Conservation (phyloP, 2,888 invertebrate genomes). For the Sarcophaga variegata region DNA sequence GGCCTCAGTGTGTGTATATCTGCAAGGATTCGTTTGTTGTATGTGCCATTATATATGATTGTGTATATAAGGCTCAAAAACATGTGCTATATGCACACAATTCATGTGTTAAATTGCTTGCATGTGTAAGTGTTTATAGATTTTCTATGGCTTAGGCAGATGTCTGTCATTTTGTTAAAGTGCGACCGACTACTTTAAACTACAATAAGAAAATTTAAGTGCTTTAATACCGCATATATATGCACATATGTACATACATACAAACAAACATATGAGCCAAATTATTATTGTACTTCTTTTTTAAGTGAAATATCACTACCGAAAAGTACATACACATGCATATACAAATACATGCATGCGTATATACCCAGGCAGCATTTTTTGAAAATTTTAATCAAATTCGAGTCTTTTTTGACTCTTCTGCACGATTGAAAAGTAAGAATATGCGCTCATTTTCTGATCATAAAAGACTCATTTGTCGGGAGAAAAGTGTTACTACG, state of each 20-base stretch:
- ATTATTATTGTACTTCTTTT: too few species aligned
- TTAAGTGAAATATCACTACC: too few species aligned
- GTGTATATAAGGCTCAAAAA: not conserved
- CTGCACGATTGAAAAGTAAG: too few species aligned
- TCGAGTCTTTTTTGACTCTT: too few species aligned
- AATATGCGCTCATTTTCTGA: too few species aligned
- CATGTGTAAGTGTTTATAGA: not conserved
- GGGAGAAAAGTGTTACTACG: too few species aligned
- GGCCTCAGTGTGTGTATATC: not conserved
- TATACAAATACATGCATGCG: too few species aligned
- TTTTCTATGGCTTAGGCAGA: conserved; percentile 16
- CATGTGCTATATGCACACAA: not conserved
- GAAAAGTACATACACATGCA: too few species aligned
- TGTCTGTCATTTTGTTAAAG: conserved; percentile 13
- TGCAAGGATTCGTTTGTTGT: not conserved
- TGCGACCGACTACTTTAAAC: conserved; percentile 1
- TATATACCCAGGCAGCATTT: too few species aligned
- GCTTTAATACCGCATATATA: not conserved
- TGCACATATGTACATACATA: not conserved
- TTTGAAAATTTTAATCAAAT: too few species aligned
- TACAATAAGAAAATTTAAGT: conserved; percentile 1
- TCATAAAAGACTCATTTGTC: too few species aligned
- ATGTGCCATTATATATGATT: not conserved
- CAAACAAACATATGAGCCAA: not conserved
- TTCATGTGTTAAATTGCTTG: conserved; percentile 3